Percentiles rank a stretch among this genome's conserved stretches.
These are phyloP conservation scores for Oscheius onirici DNA, from an alignment of 2,888 invertebrate genomes.

Conservation along the genomic window DNA sequence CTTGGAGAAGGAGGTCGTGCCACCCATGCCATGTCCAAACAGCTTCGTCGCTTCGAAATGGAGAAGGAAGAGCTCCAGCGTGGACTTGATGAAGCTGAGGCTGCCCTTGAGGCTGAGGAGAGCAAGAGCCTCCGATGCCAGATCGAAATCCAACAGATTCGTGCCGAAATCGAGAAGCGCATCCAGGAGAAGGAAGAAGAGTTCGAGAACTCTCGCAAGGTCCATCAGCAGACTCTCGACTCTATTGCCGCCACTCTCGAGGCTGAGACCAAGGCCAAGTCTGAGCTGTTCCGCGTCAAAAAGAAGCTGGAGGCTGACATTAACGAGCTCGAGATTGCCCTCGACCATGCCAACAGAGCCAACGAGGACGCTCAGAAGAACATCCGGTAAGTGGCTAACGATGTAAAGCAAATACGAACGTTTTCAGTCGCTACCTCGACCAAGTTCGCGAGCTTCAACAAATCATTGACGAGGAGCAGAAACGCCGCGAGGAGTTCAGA, in stretches of 20 bases:
- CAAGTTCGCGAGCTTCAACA: conserved; percentile 81
- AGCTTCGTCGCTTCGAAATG: conserved; percentile 95
- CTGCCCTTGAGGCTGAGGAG: conserved; percentile 98
- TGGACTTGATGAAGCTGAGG: conserved; percentile 83
- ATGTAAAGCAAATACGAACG: conserved; percentile 2
- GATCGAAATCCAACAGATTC: conserved; percentile 95
- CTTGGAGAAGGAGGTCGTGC: conserved; percentile 81
- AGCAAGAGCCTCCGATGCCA: conserved; percentile 78
- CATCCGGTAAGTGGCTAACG: conserved; percentile 42
- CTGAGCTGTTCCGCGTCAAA: conserved; percentile 96
- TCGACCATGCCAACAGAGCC: conserved; percentile 96
- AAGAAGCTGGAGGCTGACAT: conserved; percentile 89
- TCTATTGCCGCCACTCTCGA: conserved; percentile 99
- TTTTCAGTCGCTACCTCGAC: conserved; percentile 91
- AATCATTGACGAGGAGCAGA: conserved; percentile 93
- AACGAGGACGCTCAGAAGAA: conserved; percentile 75
- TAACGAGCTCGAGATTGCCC: conserved; percentile 97
- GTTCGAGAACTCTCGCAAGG: conserved; percentile 89
- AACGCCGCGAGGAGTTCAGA: conserved; percentile 95
- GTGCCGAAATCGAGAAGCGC: conserved; percentile 98
- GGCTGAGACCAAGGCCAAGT: conserved; percentile 79
- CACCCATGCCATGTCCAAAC: conserved; percentile 99
- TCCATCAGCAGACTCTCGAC: conserved; percentile 97
- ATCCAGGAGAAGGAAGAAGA: conserved; percentile 99
- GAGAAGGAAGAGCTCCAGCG: conserved; percentile 98